A percentile compares a stretch with the other conserved stretches of the same genome.
Evolutionary conservation across 2,888 invertebrate genomes (phyloP).

Genomic region (Morpho helenor): DNA sequence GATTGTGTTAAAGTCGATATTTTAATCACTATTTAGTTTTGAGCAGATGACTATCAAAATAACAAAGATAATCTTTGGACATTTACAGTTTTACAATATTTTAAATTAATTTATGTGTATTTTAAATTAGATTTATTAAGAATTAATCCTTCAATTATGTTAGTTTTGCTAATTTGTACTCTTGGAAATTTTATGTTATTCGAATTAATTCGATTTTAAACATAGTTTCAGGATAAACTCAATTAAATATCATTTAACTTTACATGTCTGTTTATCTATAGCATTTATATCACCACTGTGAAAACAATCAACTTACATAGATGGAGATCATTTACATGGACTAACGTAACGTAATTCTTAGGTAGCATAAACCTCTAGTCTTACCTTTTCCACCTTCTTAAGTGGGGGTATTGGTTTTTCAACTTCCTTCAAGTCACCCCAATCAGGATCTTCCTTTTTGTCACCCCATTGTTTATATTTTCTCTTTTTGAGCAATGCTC

Average conservation of each 20-base stretch:
- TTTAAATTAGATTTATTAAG: slow-evolving; percentile 28
- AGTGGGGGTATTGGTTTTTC: slow-evolving; percentile 92
- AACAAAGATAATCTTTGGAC: no score
- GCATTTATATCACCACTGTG: slow-evolving; percentile 60
- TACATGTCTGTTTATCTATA: slow-evolving; percentile 15
- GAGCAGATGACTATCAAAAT: no score
- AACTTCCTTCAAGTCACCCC: slow-evolving; percentile 94
- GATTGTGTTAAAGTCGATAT: no score
- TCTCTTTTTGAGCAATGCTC: slow-evolving; percentile 97
- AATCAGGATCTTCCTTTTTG: slow-evolving; percentile 94
- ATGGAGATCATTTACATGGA: neutral
- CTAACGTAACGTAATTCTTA: no score
- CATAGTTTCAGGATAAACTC: slow-evolving; percentile 6
- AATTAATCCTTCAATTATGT: slow-evolving; percentile 31
- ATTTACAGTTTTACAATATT: no score
- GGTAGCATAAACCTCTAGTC: slow-evolving; percentile 28
- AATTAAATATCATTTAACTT: slow-evolving; percentile 7
- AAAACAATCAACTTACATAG: slow-evolving; percentile 1
- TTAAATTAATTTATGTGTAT: no score
- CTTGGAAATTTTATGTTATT: slow-evolving; percentile 20
- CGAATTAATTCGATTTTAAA: neutral
- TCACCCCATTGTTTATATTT: slow-evolving; percentile 96
- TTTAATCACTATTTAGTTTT: no score
- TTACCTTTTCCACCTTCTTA: slow-evolving; percentile 96
- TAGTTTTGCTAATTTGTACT: slow-evolving; percentile 16